Evolutionary conservation across 2,888 invertebrate species (phyloP).

Genomic region (Dioctria rufipes): DNA sequence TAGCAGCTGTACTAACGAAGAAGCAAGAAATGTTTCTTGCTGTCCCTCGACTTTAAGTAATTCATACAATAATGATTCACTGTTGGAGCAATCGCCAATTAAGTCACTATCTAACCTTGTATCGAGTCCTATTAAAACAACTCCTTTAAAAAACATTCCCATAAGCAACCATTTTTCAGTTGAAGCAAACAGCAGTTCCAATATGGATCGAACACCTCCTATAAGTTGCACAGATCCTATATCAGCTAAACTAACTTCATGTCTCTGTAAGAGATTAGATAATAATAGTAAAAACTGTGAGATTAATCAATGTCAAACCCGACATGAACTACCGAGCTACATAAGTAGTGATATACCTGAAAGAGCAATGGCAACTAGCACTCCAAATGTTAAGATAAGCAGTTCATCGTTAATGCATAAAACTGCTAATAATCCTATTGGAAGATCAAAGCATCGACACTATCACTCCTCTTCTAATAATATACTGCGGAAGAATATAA

Average conservation of each 20-base stretch:
- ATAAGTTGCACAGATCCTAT: slow-evolving; percentile 68
- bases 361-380: slow-evolving; percentile 53
- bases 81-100: slow-evolving; percentile 74
- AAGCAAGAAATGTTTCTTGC: slow-evolving; percentile 38
- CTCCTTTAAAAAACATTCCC: slow-evolving; percentile 68
- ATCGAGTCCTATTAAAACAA: slow-evolving; percentile 73
- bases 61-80: slow-evolving; percentile 39
- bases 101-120: slow-evolving; percentile 78
- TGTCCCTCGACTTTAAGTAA: slow-evolving; percentile 46
- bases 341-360: slow-evolving; percentile 38
- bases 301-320: slow-evolving; percentile 61
- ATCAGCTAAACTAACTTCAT: slow-evolving; percentile 71
- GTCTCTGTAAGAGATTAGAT: slow-evolving; percentile 69
- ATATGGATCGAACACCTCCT: slow-evolving; percentile 53
- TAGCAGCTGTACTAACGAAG: slow-evolving; percentile 20
- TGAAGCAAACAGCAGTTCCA: slow-evolving; percentile 68
- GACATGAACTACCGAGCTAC: slow-evolving; percentile 54
- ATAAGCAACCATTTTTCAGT: slow-evolving; percentile 57
- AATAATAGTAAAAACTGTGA: slow-evolving; percentile 58
- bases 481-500: slow-evolving; percentile 25
- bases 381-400: slow-evolving; percentile 59
- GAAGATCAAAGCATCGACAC: slow-evolving; percentile 67
- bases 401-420: slow-evolving; percentile 65
- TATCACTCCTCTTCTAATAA: slow-evolving; percentile 60
- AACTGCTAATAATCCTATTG: slow-evolving; percentile 69